Conservation (phyloP, 2,797 vertebrate species). For the Centropyge bicolor region DNA sequence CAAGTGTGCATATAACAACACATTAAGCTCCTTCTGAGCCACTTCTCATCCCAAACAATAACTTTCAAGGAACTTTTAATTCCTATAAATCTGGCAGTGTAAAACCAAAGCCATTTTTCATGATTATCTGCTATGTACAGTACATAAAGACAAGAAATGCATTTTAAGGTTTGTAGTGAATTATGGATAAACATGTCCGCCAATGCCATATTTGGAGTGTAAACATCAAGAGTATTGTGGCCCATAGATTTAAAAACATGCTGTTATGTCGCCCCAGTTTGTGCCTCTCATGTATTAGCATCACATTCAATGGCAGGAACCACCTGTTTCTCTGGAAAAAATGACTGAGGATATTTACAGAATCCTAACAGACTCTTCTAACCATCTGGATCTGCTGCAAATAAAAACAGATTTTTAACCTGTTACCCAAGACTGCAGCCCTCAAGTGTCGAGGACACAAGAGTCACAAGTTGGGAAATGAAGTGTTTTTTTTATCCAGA, state of each 20-base stretch:
- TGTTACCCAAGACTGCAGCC: not conserved
- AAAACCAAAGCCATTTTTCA: slow-evolving; percentile 73
- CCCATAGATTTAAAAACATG: slow-evolving; percentile 44
- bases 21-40: slow-evolving; percentile 33
- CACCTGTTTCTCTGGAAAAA: not conserved
- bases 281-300: slow-evolving; percentile 13
- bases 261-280: slow-evolving; percentile 10
- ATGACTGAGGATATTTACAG: not conserved
- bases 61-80: slow-evolving; percentile 17
- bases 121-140: slow-evolving; percentile 48
- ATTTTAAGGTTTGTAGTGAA: slow-evolving; percentile 66
- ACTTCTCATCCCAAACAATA: not conserved
- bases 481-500: not conserved
- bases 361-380: slow-evolving; percentile 3
- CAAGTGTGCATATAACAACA: slow-evolving; percentile 29
- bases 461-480: not conserved
- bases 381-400: slow-evolving; percentile 10
- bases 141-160: slow-evolving; percentile 32
- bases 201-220: slow-evolving; percentile 62
- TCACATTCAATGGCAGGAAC: not conserved
- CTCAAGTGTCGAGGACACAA: not conserved
- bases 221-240: slow-evolving; percentile 66
- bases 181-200: slow-evolving; percentile 27
- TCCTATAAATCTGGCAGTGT: slow-evolving; percentile 63
- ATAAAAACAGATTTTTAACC: not conserved